phyloP scores from a whole-genome alignment of 2,888 invertebrate species.

The Eurois occulta region DNA sequence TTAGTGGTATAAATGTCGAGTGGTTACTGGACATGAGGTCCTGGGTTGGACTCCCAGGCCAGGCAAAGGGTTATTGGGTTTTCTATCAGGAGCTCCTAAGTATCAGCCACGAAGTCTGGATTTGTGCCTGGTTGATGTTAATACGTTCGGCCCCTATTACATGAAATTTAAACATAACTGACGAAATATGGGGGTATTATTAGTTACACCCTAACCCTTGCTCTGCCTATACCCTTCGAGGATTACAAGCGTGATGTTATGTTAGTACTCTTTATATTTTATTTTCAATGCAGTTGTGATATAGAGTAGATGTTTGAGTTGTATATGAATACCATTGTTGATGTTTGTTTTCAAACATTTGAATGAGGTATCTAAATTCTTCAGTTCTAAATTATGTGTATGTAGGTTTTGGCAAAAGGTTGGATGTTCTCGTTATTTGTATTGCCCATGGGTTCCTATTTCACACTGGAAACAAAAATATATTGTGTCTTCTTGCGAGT shows the following conservation, averaged over 20 bases:
- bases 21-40: no score
- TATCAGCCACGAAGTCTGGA: background rate
- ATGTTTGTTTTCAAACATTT: conserved; percentile 37
- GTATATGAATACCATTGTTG: conserved; percentile 22
- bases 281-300: background rate
- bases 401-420: background rate
- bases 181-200: background rate
- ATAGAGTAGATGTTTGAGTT: conserved; percentile 2
- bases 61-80: background rate
- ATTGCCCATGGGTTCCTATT: background rate
- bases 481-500: background rate
- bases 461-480: background rate
- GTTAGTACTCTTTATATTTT: background rate
- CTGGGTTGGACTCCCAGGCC: background rate
- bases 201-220: background rate
- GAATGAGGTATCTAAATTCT: background rate
- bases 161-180: background rate
- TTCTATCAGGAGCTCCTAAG: background rate
- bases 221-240: background rate
- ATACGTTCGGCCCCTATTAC: background rate
- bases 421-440: background rate
- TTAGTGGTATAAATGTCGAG: no score
- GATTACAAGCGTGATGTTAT: background rate
- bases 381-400: background rate
- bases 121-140: background rate